Evolutionary conservation across 1,140 invertebrate species (phyloP).

Genomic region (Pseudomyrmex concolor): DNA sequence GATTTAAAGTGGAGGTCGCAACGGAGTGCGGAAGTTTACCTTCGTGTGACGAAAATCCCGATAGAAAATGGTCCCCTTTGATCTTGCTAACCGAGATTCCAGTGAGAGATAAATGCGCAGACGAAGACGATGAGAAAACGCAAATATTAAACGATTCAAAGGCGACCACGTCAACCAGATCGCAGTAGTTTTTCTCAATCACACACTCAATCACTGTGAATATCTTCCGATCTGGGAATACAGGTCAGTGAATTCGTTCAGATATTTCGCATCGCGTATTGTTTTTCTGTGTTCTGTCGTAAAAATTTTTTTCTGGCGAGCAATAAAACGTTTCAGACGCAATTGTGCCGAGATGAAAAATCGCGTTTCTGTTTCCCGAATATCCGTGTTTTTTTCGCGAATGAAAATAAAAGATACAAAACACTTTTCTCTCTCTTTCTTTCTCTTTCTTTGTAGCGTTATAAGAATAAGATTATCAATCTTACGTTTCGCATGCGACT

Average conservation of each 20-base stretch:
- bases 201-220: conserved; percentile 25
- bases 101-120: neutral
- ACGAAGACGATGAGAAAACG: neutral
- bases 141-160: conserved; percentile 16
- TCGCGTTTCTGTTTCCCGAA: neutral
- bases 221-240: conserved; percentile 24
- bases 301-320: neutral
- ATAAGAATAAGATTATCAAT: too few species aligned
- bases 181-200: conserved; percentile 18
- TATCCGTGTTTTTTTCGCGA: neutral
- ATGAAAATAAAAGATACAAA: neutral
- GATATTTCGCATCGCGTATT: conserved; percentile 16
- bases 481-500: too few species aligned
- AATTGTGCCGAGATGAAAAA: neutral
- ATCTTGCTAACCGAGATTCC: conserved; percentile 8
- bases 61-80: conserved; percentile 22
- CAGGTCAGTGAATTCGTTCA: conserved; percentile 5
- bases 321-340: neutral
- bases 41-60: conserved; percentile 17
- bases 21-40: neutral
- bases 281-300: neutral
- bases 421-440: too few species aligned
- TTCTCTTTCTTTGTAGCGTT: too few species aligned
- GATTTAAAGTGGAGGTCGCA: conserved; percentile 3
- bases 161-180: neutral